Percentiles rank a stretch among this genome's conserved stretches.
phyloP scores from a whole-genome alignment of 2,113 vertebrate species.

The Chrysemys picta region DNA sequence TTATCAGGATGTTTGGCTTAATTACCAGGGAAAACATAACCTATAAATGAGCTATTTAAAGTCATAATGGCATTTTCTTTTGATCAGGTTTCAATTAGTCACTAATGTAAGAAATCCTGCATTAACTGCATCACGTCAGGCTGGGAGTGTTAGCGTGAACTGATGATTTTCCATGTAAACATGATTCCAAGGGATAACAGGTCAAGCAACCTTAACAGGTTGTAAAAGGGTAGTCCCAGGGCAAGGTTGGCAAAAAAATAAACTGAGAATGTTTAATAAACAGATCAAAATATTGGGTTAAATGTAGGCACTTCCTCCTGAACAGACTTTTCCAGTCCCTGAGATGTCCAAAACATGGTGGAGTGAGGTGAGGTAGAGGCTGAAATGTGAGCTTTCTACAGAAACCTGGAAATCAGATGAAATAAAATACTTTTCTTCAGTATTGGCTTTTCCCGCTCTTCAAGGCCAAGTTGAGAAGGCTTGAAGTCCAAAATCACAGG shows the following conservation, averaged over 20 bases:
- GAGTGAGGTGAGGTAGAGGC: neutral
- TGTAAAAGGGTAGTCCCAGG: neutral
- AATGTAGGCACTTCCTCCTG: neutral
- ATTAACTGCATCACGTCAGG: conserved; percentile 20
- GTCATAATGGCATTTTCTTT: conserved; percentile 42
- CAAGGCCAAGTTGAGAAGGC: conserved; percentile 5
- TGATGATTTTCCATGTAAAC: neutral
- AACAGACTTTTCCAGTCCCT: neutral
- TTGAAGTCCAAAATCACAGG: no score
- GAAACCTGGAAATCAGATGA: neutral
- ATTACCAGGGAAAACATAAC: conserved; percentile 63
- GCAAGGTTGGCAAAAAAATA: neutral
- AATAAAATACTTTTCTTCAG: neutral
- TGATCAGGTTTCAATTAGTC: conserved; percentile 48
- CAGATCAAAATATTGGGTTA: neutral
- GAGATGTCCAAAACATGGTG: neutral
- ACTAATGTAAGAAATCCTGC: conserved; percentile 41
- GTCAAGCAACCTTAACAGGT: neutral
- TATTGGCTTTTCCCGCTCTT: neutral
- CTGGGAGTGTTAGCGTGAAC: conserved; percentile 23
- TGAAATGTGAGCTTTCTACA: neutral
- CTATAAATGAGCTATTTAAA: conserved; percentile 45
- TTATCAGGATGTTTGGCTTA: conserved; percentile 68
- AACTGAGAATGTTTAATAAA: neutral
- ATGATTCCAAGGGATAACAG: neutral